phyloP scores from a whole-genome alignment of 2,113 vertebrate species.

The Hypanus sabinus region DNA sequence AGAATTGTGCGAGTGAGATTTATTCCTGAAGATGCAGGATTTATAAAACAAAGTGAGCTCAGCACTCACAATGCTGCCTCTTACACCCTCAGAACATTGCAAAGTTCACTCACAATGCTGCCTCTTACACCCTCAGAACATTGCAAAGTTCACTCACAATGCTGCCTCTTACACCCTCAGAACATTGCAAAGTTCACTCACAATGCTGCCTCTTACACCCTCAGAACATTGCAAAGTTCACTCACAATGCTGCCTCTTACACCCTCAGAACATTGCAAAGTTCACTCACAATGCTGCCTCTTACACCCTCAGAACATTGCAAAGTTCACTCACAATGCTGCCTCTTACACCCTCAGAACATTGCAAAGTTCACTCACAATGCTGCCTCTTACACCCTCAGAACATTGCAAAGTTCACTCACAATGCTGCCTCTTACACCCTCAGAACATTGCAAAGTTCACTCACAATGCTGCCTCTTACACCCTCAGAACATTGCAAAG shows the following conservation, averaged over 20 bases:
- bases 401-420: not conserved
- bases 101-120: not conserved
- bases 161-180: too few species aligned
- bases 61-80: too few species aligned
- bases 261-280: not conserved
- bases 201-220: too few species aligned
- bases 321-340: not conserved
- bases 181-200: not conserved
- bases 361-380: not conserved
- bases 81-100: not conserved
- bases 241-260: too few species aligned
- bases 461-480: too few species aligned
- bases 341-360: not conserved
- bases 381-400: too few species aligned
- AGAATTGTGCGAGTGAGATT: not conserved
- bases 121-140: not conserved
- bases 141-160: not conserved
- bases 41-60: not conserved
- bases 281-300: too few species aligned
- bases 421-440: too few species aligned
- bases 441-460: not conserved
- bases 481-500: not conserved
- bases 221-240: not conserved
- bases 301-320: not conserved
- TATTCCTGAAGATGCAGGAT: not conserved